Base-by-base conservation (phyloP, 2,888 invertebrate species). In the Nephrocerus scutellatus region DNA sequence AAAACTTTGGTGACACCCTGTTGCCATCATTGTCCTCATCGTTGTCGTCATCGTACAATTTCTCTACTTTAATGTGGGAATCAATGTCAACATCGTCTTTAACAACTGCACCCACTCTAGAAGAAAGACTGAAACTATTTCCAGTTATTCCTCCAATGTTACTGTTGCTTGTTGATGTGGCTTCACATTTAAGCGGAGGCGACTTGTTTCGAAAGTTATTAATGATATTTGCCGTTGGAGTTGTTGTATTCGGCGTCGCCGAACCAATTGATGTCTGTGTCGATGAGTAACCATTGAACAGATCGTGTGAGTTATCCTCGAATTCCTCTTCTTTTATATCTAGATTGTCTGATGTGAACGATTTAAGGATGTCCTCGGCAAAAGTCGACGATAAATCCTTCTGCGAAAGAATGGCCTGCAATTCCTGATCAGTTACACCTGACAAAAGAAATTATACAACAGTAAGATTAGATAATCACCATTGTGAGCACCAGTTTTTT, bases 351-450 rank as follows among this genome's bases (percentile, higher is more conserved):
- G 83, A 82, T 9, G 82, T 81, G 57, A 91, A 85, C 55, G 89
- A 84, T 64, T 89, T 86, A 37, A 92, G 71, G 41, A 92, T 71
- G 68, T 92, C 89, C 66, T 92, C 92, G 28, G 90, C 87, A 46
- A 90, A 72, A 24, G 85, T 82, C 42, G 87, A 83, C 1, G 82
- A 76, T 33, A 81, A 50, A 57, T 83, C 84, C 52, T 82, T 82
- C 50, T 82, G 80, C 2, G 82, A 79, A n/a, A 85, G 66, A 25
- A 84, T 66, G 44, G 80, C 81, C 51, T 80, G 80, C 23, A 84
- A 64, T 53, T 84, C 84, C 62, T 82, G 80, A 53, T 83, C 83
- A 49, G 75, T 78, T 4, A 80, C 76, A 38, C 74, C 75, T 62
- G 34, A 37, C 48, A 51, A 40, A 36, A 43, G 39, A 40, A 15